phyloP scores from a whole-genome alignment of 2,113 vertebrate species.

The Proterorhinus semilunaris region DNA sequence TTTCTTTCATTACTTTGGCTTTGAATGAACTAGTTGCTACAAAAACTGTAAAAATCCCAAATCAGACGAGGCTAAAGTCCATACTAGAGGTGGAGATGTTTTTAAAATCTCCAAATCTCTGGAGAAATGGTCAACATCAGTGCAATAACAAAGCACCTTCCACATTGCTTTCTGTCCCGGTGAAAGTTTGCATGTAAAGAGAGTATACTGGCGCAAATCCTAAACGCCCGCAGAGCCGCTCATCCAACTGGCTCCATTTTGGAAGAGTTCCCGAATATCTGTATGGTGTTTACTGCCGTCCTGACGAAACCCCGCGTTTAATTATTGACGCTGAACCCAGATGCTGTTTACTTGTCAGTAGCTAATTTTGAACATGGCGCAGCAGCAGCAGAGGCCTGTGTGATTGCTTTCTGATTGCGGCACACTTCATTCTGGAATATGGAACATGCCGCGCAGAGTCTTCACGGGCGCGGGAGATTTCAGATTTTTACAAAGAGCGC shows the following conservation, averaged over 20 bases:
- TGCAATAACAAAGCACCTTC: too few species aligned
- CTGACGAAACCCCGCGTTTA: slow-evolving; percentile 20
- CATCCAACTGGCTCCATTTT: neutral
- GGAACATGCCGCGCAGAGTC: neutral
- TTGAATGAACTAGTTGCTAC: too few species aligned
- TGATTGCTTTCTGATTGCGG: slow-evolving; percentile 24
- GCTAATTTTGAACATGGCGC: slow-evolving; percentile 13
- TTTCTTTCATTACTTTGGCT: too few species aligned
- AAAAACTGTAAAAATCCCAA: too few species aligned
- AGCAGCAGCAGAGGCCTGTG: neutral
- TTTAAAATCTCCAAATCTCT: too few species aligned
- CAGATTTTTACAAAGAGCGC: neutral
- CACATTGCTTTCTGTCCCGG: too few species aligned
- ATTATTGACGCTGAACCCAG: slow-evolving; percentile 37
- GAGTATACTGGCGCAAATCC: too few species aligned
- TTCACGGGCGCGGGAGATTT: neutral
- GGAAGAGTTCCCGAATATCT: neutral
- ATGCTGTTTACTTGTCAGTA: slow-evolving; percentile 4
- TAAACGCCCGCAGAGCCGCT: neutral
- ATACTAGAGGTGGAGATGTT: too few species aligned
- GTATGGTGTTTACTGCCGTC: neutral
- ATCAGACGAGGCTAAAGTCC: too few species aligned
- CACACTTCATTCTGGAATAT: neutral
- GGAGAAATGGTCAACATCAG: too few species aligned
- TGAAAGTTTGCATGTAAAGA: too few species aligned